Percentiles rank a stretch among this genome's conserved stretches.
phyloP scores from a whole-genome alignment of 2,888 invertebrate genomes.

The Acanthopleura granulata region DNA sequence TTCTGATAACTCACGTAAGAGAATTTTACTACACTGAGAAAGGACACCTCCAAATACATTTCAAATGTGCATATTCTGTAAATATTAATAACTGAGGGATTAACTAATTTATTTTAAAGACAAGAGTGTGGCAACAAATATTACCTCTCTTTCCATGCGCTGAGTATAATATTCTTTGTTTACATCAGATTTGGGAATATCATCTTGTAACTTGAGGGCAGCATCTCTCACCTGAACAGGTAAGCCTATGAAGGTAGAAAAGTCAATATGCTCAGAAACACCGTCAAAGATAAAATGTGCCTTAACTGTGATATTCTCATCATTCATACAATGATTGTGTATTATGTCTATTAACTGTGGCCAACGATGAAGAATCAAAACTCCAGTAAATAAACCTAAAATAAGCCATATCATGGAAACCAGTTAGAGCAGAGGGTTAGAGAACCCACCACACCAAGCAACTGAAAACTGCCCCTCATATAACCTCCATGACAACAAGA shows the following conservation, averaged over 20 bases:
- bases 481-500: too few relatives aligned
- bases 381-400: too few relatives aligned
- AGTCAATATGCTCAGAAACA: too few relatives aligned
- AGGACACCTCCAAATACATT: background rate
- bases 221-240: slow-evolving; percentile 86
- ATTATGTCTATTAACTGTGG: too few relatives aligned
- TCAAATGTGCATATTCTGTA: background rate
- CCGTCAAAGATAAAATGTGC: too few relatives aligned
- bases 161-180: slow-evolving; percentile 96
- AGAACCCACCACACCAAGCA: too few relatives aligned
- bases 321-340: too few relatives aligned
- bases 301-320: too few relatives aligned
- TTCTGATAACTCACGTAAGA: background rate
- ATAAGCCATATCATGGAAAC: too few relatives aligned
- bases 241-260: slow-evolving; percentile 67
- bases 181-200: slow-evolving; percentile 90
- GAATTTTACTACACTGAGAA: background rate
- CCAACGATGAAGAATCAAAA: too few relatives aligned
- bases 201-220: slow-evolving; percentile 90
- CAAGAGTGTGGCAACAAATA: slow-evolving; percentile 20
- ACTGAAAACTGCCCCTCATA: too few relatives aligned
- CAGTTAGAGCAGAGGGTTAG: too few relatives aligned
- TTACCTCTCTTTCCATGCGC: slow-evolving; percentile 86
- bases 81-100: background rate
- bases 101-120: background rate